Evolutionary conservation across 2,888 invertebrate species (phyloP), one percentile per base, ranked within the genome.

Genomic region (Pyrrhia umbra): DNA sequence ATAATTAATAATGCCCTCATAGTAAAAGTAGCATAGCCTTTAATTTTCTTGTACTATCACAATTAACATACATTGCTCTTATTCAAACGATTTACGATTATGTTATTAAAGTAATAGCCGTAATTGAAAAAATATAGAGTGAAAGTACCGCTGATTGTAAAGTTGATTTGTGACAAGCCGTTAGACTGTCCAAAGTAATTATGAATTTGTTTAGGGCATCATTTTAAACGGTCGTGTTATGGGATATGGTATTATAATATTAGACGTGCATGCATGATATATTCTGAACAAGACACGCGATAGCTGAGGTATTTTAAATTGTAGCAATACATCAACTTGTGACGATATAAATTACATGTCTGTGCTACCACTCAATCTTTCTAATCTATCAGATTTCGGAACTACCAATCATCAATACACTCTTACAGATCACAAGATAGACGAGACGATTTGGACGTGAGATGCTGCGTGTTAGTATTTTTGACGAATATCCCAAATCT

Each of bases 11-110:
- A n/a, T 34, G 30, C 16, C 21, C 42, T 57, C 40, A 23, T 51
- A 57, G 65, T 70, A 77, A 71, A 68, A 69, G 49, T 61, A 34
- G 34, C 13, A 64, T 67, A 58, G 50, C 56, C 52, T 72, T 72
- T 77, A 80, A 85, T 82, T 83, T 80, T 65, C 84, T 83, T 91
- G 88, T 91, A 88, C 88, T 82, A 83, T 69, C 75, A 51, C 68
- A 79, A 85, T 87, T 83, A 83, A 77, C 77, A 77, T 79, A 81
- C 82, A 81, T 78, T 82, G 81, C 77, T 85, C 80, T 82, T 80
- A 82, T 85, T 80, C 75, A 47, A 77, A 79, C 73, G 58, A 78
- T 82, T 84, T 82, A 85, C 72, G 80, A 85, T 80, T 77, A 79
- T 75, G 81, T 80, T 82, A 82, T 85, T 83, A 82, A 79, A 81